Conservation (phyloP, 2,797 vertebrate genomes). For the Peromyscus nudipes region DNA sequence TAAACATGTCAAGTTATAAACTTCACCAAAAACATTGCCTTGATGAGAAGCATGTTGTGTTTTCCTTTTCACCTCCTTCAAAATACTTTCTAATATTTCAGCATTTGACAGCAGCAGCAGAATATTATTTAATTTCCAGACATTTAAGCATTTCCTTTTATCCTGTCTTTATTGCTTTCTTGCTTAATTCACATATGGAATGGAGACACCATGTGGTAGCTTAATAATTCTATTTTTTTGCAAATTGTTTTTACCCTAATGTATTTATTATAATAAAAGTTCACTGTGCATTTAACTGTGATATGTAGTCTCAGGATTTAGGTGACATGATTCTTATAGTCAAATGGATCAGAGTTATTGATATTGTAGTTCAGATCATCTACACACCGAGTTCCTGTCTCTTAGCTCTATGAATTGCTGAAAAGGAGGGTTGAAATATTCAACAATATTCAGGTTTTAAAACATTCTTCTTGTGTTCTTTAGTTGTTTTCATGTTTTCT, state of each 20-base stretch:
- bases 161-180: background rate
- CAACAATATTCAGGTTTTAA: background rate
- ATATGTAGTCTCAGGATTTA: background rate
- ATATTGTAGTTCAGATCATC: background rate
- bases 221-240: background rate
- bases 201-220: background rate
- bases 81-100: background rate
- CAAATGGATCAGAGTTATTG: background rate
- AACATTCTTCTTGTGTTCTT: background rate
- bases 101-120: background rate
- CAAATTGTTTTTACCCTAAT: background rate
- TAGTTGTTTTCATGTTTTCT: background rate
- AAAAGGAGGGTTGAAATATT: background rate
- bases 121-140: background rate
- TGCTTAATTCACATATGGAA: background rate
- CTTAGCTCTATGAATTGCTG: background rate
- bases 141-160: background rate
- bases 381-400: slow-evolving; percentile 7
- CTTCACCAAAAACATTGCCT: background rate
- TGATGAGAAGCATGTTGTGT: background rate
- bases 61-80: background rate
- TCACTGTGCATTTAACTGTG: background rate
- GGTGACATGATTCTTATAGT: background rate
- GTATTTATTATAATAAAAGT: background rate
- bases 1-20: background rate